Evolutionary conservation across 2,888 invertebrate genomes (phyloP).

Genomic region (Choreutis nemorana): DNA sequence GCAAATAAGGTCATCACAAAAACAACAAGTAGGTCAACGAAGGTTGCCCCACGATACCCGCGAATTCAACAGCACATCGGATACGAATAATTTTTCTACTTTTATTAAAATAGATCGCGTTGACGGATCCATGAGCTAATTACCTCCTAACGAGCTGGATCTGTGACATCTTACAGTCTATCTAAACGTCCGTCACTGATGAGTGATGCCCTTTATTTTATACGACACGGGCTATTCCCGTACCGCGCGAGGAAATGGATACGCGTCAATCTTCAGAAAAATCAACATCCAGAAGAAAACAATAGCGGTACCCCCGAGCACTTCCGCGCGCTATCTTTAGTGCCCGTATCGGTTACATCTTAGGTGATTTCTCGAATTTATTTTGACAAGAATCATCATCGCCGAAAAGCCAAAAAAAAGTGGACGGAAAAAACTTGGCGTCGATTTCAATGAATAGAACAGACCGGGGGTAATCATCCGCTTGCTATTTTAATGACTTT

Average conservation of each 20-base stretch:
- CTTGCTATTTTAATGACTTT: too few species aligned
- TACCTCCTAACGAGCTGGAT: constrained; percentile 60
- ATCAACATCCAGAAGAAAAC: constrained; percentile 40
- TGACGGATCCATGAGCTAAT: constrained; percentile 60
- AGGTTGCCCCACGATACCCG: constrained; percentile 8
- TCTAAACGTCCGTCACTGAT: constrained; percentile 42
- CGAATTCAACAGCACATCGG: constrained; percentile 15
- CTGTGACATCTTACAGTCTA: constrained; percentile 47
- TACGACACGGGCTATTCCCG: constrained; percentile 42
- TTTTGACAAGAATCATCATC: constrained; percentile 1
- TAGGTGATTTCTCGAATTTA: constrained; percentile 9
- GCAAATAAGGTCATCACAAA: too few species aligned
- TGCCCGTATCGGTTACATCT: constrained; percentile 32
- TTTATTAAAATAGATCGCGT: constrained; percentile 44
- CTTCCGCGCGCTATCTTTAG: constrained; percentile 51
- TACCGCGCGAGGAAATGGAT: constrained; percentile 54
- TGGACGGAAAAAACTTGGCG: too few species aligned
- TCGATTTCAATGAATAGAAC: too few species aligned
- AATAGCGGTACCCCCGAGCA: constrained; percentile 29
- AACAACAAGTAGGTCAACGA: too few species aligned
- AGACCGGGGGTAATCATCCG: too few species aligned
- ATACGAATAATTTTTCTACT: constrained; percentile 41
- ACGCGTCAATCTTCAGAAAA: constrained; percentile 51
- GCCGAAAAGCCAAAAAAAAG: too few species aligned
- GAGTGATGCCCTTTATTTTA: constrained; percentile 62